phyloP scores from a whole-genome alignment of 92 coral and sea anemone species.

The Porites evermanni region DNA sequence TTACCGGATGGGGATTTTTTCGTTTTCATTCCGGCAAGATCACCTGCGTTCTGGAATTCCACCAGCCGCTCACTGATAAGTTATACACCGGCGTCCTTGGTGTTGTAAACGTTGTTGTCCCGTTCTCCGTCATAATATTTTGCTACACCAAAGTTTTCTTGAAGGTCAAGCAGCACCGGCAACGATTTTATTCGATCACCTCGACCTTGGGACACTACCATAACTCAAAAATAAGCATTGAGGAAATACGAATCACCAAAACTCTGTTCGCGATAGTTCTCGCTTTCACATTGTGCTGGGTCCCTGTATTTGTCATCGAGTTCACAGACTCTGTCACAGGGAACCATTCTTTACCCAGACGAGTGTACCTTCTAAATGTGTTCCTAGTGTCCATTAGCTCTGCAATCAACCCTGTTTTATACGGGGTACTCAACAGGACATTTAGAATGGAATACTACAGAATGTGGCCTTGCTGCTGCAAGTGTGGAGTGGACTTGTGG shows the following conservation, averaged over 20 bases:
- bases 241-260: constrained; percentile 64
- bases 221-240: constrained; percentile 41
- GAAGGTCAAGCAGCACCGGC: constrained; percentile 55
- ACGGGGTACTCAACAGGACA: constrained; percentile 68
- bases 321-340: constrained; percentile 61
- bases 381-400: constrained; percentile 59
- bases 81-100: constrained; percentile 57
- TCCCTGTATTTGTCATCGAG: constrained; percentile 66
- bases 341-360: constrained; percentile 53
- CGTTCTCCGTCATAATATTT: constrained; percentile 54
- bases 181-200: constrained; percentile 15
- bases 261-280: constrained; percentile 67
- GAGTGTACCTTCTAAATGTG: constrained; percentile 58
- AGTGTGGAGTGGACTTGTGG: neutral
- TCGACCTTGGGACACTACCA: neutral
- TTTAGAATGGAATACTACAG: constrained; percentile 54
- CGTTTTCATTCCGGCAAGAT: constrained; percentile 66
- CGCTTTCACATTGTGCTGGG: constrained; percentile 67
- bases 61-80: constrained; percentile 46
- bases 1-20: constrained; percentile 56
- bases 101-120: constrained; percentile 41
- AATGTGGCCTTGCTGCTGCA: constrained; percentile 36
- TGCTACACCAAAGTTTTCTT: constrained; percentile 65
- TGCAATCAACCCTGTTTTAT: constrained; percentile 66
- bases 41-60: constrained; percentile 60